Evolutionary conservation across 2,888 invertebrate species (phyloP).

Genomic region (Cataglyphis cursor): DNA sequence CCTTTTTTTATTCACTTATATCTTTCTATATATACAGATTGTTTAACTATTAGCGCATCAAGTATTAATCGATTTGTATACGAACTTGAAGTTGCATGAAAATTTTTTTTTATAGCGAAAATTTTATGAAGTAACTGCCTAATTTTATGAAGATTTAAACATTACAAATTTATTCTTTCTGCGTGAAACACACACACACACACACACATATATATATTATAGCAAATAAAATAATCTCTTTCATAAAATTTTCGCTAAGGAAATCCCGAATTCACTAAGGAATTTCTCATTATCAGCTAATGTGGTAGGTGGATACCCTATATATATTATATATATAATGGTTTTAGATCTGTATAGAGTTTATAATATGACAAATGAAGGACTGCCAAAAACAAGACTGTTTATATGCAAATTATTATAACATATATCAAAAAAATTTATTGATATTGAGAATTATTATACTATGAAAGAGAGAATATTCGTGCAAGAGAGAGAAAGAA

Average conservation of each 20-base stretch:
- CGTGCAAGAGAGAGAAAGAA: neutral
- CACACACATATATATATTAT: neutral
- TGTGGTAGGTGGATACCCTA: conserved; percentile 46
- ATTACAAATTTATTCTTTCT: neutral
- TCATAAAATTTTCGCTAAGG: conserved; percentile 42
- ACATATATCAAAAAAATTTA: conserved; percentile 13
- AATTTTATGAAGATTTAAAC: conserved; percentile 30
- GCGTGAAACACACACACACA: neutral
- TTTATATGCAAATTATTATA: conserved; percentile 32
- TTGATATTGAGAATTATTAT: neutral
- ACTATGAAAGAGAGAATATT: neutral
- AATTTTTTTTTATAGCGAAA: conserved; percentile 31
- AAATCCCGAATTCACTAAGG: conserved; percentile 37
- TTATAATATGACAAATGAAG: conserved; percentile 51
- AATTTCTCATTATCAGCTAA: conserved; percentile 51
- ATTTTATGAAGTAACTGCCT: conserved; percentile 12
- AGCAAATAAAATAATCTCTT: neutral
- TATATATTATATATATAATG: conserved; percentile 24
- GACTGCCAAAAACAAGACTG: conserved; percentile 74
- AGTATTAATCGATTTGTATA: conserved; percentile 42
- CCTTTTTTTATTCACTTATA: conserved; percentile 23
- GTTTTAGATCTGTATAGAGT: neutral
- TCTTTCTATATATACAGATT: conserved; percentile 36
- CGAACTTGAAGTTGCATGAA: conserved; percentile 45
- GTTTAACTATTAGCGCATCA: conserved; percentile 48